Conservation (phyloP, 2,113 vertebrate species). For the Passer domesticus region DNA sequence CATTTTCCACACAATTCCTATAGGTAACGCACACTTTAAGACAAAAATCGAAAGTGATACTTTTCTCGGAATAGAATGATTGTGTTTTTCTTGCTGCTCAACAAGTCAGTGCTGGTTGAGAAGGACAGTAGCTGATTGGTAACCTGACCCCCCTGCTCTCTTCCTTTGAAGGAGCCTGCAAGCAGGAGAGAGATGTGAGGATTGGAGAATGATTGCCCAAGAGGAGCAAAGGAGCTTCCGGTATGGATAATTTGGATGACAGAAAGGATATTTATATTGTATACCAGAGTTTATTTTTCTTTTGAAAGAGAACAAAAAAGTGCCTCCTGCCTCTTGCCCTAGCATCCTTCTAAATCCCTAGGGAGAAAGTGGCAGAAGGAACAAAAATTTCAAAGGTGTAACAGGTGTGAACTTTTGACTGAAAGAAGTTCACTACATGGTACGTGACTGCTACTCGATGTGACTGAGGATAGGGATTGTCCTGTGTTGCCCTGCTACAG, state of each 20-base stretch:
- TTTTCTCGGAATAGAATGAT: neutral
- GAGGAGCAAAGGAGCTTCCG: neutral
- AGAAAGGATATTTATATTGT: neutral
- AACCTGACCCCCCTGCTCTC: neutral
- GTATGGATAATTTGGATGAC: neutral
- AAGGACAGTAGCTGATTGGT: neutral
- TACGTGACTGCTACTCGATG: fast-evolving
- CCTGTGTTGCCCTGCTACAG: neutral
- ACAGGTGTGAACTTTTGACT: neutral
- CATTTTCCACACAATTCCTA: neutral
- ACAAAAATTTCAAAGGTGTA: neutral
- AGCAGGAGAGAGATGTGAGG: neutral
- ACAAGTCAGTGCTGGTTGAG: neutral
- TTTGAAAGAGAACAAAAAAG: neutral
- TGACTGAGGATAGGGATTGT: neutral
- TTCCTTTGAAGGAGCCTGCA: neutral
- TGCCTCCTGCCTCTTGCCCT: neutral
- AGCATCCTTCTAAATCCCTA: neutral
- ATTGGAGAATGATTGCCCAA: neutral
- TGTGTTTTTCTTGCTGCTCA: neutral
- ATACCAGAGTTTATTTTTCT: neutral
- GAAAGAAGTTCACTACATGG: neutral
- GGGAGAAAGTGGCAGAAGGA: neutral
- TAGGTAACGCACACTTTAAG: neutral
- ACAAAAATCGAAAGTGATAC: neutral